phyloP scores from a whole-genome alignment of 2,113 vertebrate species.

The Halcyon malimbica region DNA sequence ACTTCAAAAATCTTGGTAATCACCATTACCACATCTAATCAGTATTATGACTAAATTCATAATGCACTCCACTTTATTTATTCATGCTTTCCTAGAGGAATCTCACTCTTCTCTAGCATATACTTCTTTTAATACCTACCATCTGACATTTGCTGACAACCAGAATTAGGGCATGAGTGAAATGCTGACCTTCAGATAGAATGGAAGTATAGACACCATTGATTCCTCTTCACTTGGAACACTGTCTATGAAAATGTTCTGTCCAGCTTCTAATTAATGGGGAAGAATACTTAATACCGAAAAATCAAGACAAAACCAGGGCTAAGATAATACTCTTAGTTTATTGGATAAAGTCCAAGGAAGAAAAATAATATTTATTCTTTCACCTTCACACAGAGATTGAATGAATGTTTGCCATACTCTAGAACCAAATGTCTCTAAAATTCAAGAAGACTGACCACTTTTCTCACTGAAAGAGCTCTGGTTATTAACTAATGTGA shows the following conservation, averaged over 20 bases:
- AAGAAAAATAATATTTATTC: background rate
- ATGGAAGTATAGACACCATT: background rate
- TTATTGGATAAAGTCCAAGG: background rate
- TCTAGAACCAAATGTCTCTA: background rate
- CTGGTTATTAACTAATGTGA: background rate
- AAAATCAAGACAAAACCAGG: background rate
- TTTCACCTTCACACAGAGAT: background rate
- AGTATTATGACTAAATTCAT: background rate
- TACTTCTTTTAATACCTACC: background rate
- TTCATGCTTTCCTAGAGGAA: background rate
- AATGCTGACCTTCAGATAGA: background rate
- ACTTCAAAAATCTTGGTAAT: background rate
- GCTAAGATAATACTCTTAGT: background rate
- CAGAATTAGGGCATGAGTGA: background rate
- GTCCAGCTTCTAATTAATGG: background rate
- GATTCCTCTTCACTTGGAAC: background rate
- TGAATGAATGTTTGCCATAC: background rate
- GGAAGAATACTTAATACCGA: background rate
- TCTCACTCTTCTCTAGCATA: background rate
- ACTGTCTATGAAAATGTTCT: background rate
- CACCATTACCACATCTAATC: background rate
- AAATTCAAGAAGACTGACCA: background rate
- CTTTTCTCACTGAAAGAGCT: background rate
- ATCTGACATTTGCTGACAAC: background rate
- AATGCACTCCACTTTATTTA: background rate